phyloP scores from a whole-genome alignment of 35 echinoderm and acorn worm genomes.

The Apostichopus parvimensis region DNA sequence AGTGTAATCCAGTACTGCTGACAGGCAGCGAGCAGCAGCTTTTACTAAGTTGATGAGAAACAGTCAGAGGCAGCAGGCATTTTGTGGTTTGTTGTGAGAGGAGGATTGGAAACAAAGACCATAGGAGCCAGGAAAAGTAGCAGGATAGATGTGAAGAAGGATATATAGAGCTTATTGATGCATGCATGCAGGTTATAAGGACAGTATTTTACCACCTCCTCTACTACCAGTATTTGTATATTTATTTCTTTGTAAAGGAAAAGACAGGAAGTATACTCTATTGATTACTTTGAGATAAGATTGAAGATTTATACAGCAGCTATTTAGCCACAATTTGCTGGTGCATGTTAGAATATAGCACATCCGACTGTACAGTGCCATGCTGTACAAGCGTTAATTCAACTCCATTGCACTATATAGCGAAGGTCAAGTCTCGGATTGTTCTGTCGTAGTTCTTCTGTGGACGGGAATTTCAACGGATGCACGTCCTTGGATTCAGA shows the following conservation, averaged over 20 bases:
- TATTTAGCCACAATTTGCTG: too few relatives aligned
- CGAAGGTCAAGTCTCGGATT: background rate
- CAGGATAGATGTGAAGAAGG: too few relatives aligned
- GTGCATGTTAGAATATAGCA: too few relatives aligned
- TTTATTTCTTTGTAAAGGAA: background rate
- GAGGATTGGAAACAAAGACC: background rate
- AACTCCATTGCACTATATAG: background rate
- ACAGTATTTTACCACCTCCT: background rate
- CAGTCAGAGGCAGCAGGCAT: conserved; percentile 17
- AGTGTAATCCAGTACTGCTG: background rate
- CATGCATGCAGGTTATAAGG: background rate
- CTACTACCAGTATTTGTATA: background rate
- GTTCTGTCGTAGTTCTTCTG: background rate
- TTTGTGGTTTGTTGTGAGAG: background rate
- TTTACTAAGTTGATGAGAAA: conserved; percentile 11
- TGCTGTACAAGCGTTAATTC: conserved; percentile 1
- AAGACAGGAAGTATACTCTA: background rate
- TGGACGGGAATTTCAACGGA: background rate
- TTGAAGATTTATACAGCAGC: too few relatives aligned
- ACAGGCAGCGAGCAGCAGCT: too few relatives aligned
- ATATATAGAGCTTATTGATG: background rate
- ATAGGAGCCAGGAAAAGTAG: background rate
- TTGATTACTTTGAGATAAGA: background rate
- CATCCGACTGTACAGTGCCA: too few relatives aligned
- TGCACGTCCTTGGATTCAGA: background rate